These are phyloP conservation scores for Harpegnathos saltator DNA, from an alignment of 1,140 invertebrate species.

Conservation along the genomic window DNA sequence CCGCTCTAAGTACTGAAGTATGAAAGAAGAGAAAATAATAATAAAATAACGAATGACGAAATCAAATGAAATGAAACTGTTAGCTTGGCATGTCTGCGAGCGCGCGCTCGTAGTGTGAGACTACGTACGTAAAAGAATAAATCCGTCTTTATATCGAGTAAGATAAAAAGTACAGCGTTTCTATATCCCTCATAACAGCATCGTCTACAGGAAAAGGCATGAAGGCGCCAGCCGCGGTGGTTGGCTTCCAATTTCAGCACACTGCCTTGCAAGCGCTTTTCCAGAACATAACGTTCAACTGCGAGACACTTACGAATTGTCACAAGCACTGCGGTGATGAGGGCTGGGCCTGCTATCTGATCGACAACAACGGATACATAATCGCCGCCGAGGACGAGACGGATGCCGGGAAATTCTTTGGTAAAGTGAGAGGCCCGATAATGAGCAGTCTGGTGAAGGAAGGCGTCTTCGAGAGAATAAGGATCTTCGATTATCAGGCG, in stretches of 20 bases:
- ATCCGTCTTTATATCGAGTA: too few relatives aligned
- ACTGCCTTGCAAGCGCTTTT: conserved; percentile 91
- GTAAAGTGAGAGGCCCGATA: conserved; percentile 91
- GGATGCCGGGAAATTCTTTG: conserved; percentile 95
- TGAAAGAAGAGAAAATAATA: too few relatives aligned
- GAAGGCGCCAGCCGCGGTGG: conserved; percentile 94
- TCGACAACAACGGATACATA: conserved; percentile 96
- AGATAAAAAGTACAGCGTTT: too few relatives aligned
- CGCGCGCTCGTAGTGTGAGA: too few relatives aligned
- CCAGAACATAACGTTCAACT: conserved; percentile 91
- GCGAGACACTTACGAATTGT: conserved; percentile 86
- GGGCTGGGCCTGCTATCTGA: conserved; percentile 92
- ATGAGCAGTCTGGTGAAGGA: conserved; percentile 92
- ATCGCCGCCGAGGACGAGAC: conserved; percentile 90
- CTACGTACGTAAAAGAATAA: too few relatives aligned
- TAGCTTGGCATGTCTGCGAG: too few relatives aligned
- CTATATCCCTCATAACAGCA: too few relatives aligned
- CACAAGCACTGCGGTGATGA: conserved; percentile 90
- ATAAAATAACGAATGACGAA: too few relatives aligned
- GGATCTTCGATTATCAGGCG: conserved; percentile 95
- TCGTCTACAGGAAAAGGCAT: conserved; percentile 82
- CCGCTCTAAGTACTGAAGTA: too few relatives aligned
- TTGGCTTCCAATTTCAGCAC: conserved; percentile 96
- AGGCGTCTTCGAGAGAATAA: conserved; percentile 91
- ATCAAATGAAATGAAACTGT: too few relatives aligned